Evolutionary conservation across 2,797 vertebrate species (phyloP).

Genomic region (Xyrichtys novacula): DNA sequence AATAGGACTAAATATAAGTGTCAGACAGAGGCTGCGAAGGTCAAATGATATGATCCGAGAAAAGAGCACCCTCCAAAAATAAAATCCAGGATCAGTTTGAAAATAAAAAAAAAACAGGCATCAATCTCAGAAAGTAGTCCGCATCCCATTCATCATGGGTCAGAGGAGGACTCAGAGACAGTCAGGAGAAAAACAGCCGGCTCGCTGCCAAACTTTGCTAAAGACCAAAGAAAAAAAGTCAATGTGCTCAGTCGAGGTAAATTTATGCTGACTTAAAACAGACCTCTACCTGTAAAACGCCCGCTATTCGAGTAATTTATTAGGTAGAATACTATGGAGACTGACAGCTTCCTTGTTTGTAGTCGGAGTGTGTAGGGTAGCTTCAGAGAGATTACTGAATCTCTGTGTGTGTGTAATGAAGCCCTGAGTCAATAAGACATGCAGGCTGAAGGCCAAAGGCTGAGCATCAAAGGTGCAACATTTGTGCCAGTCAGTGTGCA

Average conservation of each 20-base stretch:
- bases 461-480: conserved; percentile 66
- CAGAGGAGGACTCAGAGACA: conserved; percentile 44
- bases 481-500: conserved; percentile 34
- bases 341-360: conserved; percentile 78
- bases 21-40: no score
- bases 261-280: conserved; percentile 57
- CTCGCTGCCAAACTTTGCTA: conserved; percentile 37
- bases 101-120: conserved; percentile 27
- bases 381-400: conserved; percentile 82
- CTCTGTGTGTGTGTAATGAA: conserved; percentile 83
- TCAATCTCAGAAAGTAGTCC: conserved; percentile 17
- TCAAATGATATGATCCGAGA: no score
- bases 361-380: conserved; percentile 71
- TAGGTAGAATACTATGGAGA: conserved; percentile 55
- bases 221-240: conserved; percentile 36
- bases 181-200: conserved; percentile 28
- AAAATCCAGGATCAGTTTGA: no score
- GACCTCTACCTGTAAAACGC: conserved; percentile 54
- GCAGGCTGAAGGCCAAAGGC: conserved; percentile 79
- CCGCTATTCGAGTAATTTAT: conserved; percentile 54
- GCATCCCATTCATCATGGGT: conserved; percentile 18
- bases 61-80: no score
- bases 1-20: no score
- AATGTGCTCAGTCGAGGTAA: conserved; percentile 36
- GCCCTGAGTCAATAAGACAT: conserved; percentile 80